A percentile compares a stretch with the other conserved stretches of the same genome.
phyloP scores from a whole-genome alignment of 2,888 invertebrate genomes.

The Euproctis similis region DNA sequence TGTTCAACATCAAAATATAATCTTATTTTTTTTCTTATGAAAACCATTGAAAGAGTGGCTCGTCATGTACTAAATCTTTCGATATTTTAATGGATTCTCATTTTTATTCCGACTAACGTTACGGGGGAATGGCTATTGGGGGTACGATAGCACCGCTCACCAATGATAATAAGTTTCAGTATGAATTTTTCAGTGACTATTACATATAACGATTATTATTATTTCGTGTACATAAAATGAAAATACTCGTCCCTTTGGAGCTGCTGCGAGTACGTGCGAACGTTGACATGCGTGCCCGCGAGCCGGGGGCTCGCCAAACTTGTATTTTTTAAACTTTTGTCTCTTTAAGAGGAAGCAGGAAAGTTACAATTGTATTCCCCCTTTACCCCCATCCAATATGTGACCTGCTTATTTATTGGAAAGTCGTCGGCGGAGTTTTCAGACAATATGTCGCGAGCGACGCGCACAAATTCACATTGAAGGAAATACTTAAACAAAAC shows the following conservation, averaged over 20 bases:
- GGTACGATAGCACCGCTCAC: constrained; percentile 44
- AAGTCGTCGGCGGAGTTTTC: constrained; percentile 68
- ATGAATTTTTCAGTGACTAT: too few relatives aligned
- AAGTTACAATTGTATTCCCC: constrained; percentile 75
- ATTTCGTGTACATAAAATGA: too few relatives aligned
- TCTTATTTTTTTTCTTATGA: constrained; percentile 31
- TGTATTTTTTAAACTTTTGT: constrained; percentile 74
- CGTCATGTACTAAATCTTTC: constrained; percentile 55
- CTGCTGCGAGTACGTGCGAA: constrained; percentile 41
- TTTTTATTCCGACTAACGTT: constrained; percentile 58
- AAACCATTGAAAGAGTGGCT: constrained; percentile 33
- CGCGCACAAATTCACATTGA: constrained; percentile 52
- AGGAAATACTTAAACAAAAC: constrained; percentile 60
- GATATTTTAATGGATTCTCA: constrained; percentile 60
- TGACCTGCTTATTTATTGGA: constrained; percentile 76
- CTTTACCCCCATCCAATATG: constrained; percentile 72
- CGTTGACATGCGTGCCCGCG: constrained; percentile 40
- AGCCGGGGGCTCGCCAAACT: constrained; percentile 50
- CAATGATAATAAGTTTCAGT: constrained; percentile 35
- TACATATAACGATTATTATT: too few relatives aligned
- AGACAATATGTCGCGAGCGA: constrained; percentile 72
- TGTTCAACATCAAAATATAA: constrained; percentile 37
- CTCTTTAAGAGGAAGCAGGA: constrained; percentile 61
- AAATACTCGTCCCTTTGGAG: too few relatives aligned
- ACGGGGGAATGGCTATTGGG: constrained; percentile 41